Evolutionary conservation across 2,797 vertebrate genomes (phyloP).

Genomic region (Megaceryle alcyon): DNA sequence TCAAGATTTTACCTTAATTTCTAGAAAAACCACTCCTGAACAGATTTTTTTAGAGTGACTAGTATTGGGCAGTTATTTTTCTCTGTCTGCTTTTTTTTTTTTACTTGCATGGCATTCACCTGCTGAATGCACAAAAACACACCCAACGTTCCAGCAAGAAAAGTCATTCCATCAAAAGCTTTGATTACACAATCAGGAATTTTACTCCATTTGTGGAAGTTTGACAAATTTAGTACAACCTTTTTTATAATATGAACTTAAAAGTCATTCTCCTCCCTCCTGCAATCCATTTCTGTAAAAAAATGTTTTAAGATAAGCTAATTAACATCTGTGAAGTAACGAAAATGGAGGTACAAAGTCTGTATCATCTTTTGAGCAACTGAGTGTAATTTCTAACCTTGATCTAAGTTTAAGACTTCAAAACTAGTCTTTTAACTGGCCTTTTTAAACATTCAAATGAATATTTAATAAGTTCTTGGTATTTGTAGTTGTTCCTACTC

Average conservation of each 20-base stretch:
- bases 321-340: background rate
- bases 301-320: background rate
- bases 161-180: background rate
- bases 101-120: background rate
- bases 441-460: background rate
- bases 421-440: background rate
- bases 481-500: background rate
- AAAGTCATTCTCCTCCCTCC: background rate
- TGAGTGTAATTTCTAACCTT: background rate
- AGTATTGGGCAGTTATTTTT: background rate
- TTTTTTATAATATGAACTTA: background rate
- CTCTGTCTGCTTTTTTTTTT: background rate
- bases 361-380: background rate
- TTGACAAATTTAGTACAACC: background rate
- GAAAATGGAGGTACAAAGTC: background rate
- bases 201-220: background rate
- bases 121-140: background rate
- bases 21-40: background rate
- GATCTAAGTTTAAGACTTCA: background rate
- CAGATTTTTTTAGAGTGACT: background rate
- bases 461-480: background rate
- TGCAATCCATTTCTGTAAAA: background rate
- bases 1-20: background rate
- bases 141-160: background rate
- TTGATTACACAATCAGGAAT: background rate